phyloP scores from a whole-genome alignment of 2,888 invertebrate species.

The Boloria selene region DNA sequence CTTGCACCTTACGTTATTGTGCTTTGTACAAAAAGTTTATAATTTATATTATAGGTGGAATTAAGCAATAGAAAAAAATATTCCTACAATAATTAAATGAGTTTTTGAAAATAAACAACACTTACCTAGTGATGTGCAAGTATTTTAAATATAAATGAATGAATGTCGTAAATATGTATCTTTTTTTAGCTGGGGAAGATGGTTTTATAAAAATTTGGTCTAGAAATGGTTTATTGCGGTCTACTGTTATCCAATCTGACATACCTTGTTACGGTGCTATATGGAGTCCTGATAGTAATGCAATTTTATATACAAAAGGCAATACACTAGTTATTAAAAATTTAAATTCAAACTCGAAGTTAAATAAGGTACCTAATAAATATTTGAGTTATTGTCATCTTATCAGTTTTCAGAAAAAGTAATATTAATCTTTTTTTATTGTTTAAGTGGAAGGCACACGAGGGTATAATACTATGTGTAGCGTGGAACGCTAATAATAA shows the following conservation, averaged over 20 bases:
- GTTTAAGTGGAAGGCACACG: slow-evolving; percentile 97
- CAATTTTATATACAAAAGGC: slow-evolving; percentile 87
- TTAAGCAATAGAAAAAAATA: too few relatives aligned
- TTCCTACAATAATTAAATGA: too few relatives aligned
- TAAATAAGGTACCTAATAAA: slow-evolving; percentile 82
- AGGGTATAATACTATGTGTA: slow-evolving; percentile 93
- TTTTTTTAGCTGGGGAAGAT: slow-evolving; percentile 94
- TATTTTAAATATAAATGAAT: too few relatives aligned
- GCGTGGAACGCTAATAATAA: slow-evolving; percentile 98
- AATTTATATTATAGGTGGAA: too few relatives aligned
- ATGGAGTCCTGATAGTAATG: slow-evolving; percentile 89
- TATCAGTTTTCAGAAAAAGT: not conserved
- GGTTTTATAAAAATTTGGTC: slow-evolving; percentile 99
- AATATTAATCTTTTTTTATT: slow-evolving; percentile 16
- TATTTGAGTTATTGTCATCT: not conserved
- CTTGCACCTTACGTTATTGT: not conserved
- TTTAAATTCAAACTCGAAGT: slow-evolving; percentile 87
- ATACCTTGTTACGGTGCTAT: slow-evolving; percentile 91
- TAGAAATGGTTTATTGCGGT: slow-evolving; percentile 95
- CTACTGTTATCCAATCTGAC: slow-evolving; percentile 91
- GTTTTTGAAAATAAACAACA: too few relatives aligned
- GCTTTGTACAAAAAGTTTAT: too few relatives aligned
- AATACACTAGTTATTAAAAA: slow-evolving; percentile 86
- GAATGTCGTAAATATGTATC: not conserved
- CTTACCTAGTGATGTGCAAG: too few relatives aligned